Base-by-base conservation (phyloP, 2,888 invertebrate species). In the Priocnemis perturbator region DNA sequence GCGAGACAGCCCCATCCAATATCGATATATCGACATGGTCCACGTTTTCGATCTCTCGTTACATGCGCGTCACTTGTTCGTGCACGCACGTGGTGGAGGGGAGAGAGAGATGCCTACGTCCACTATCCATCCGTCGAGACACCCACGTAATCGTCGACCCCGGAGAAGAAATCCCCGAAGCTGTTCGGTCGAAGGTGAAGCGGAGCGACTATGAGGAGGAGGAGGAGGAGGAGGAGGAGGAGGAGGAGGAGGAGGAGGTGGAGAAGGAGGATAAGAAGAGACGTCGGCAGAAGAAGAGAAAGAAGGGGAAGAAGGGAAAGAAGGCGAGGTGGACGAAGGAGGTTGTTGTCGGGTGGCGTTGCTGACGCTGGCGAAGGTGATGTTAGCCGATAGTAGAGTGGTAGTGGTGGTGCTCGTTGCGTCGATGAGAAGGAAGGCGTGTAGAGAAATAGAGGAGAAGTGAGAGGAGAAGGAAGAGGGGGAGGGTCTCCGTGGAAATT, bases 181-280 rank as follows among this genome's bases (percentile, higher is more conserved):
- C 89, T n/a, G 89, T 90, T 23, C 26, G 19, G 17, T 59, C 90
- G 75, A 88, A 89, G 85, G 90, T 89, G 88, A 87, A 89, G 86
- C 87, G 64, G 19, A 53, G 15, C 17, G 23, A 53, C n/a, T n/a
- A 9, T 44, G 15, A 15, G 47, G 0, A 15, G 30, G 44, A 15
- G 17, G 48, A 15, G 53, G 26, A 17, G 17, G 44, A n/a, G 26
- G 55, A 65, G 55, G 17, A 52, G 17, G 26, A 30, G 9, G 48
- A 11, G 26, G 48, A 50, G 15, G 30, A 14, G 47, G 48, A 56
- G 15, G n/a, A 11, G 20, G 14, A 15, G 3, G 7, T 5, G 20
- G 9, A 45, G 15, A 15, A 23, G 44, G n/a, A 20, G 48, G 14
- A 47, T 19, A 17, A n/a, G 44, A n/a, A 19, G 55, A 65, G 55